Conservation (phyloP, 2,888 invertebrate species). For the Liodrosophila aerea region DNA sequence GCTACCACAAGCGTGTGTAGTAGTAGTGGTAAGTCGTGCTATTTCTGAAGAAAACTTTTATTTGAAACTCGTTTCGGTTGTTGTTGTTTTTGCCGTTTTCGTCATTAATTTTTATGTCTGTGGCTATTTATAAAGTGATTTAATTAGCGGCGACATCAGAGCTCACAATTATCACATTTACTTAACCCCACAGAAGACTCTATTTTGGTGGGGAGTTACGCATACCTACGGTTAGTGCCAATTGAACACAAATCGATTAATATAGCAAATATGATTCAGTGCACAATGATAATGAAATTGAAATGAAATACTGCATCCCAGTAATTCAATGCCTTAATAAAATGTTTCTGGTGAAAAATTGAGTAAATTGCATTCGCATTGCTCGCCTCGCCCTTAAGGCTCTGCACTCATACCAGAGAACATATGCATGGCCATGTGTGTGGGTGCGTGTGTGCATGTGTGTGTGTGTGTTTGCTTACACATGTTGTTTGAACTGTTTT, state of each 20-base stretch:
- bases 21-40: too few species aligned
- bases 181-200: background rate
- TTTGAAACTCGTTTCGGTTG: slow-evolving; percentile 35
- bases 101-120: slow-evolving; percentile 20
- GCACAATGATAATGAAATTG: background rate
- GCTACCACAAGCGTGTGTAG: background rate
- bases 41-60: slow-evolving; percentile 11
- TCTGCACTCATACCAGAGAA: too few species aligned
- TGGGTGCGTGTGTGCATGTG: slow-evolving; percentile 2
- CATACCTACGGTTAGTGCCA: too few species aligned
- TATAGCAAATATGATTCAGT: too few species aligned
- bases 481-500: slow-evolving; percentile 71
- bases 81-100: background rate
- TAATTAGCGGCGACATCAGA: slow-evolving; percentile 32
- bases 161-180: slow-evolving; percentile 34
- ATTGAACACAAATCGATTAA: too few species aligned
- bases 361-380: slow-evolving; percentile 19
- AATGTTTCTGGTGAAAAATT: background rate
- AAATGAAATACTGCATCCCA: background rate
- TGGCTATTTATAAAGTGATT: slow-evolving; percentile 29
- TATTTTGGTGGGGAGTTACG: too few species aligned
- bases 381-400: slow-evolving; percentile 24
- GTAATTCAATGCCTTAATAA: background rate
- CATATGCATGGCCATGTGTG: background rate
- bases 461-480: slow-evolving; percentile 25